Conservation (phyloP, 2,797 vertebrate genomes). For the Crocidura indochinensis region DNA sequence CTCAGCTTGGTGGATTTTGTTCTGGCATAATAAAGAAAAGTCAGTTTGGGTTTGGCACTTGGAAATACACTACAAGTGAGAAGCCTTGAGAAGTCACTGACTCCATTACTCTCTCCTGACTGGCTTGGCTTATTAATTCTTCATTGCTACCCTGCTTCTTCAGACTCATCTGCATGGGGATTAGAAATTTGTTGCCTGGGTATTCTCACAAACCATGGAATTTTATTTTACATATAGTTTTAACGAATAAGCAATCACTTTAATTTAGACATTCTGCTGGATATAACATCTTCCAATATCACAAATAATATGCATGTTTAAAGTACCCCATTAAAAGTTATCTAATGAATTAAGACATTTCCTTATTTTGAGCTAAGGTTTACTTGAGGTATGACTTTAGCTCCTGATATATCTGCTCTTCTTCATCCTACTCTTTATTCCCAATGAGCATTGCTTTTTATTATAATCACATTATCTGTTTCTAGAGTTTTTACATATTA, state of each 20-base stretch:
- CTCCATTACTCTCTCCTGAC: too few species aligned
- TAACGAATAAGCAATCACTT: background rate
- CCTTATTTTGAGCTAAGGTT: background rate
- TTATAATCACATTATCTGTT: background rate
- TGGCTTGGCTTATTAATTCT: too few species aligned
- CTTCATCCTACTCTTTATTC: background rate
- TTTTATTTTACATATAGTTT: background rate
- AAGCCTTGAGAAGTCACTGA: too few species aligned
- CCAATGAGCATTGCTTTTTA: background rate
- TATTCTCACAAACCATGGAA: too few species aligned
- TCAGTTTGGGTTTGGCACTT: too few species aligned
- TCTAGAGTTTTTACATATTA: background rate
- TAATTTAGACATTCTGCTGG: background rate
- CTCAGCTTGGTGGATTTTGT: too few species aligned
- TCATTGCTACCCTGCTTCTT: too few species aligned
- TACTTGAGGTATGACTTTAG: background rate
- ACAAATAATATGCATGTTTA: background rate
- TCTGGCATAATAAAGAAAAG: too few species aligned
- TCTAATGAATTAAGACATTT: background rate
- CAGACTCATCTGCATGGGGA: too few species aligned
- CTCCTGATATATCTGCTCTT: background rate
- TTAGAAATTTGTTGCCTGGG: too few species aligned
- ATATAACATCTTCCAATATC: background rate
- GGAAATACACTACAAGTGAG: too few species aligned
- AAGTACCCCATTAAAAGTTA: constrained; percentile 23